Percentiles rank a stretch among this genome's conserved stretches.
These are phyloP conservation scores for Stegostoma tigrinum DNA, from an alignment of 2,113 vertebrate genomes.

Conservation along the genomic window DNA sequence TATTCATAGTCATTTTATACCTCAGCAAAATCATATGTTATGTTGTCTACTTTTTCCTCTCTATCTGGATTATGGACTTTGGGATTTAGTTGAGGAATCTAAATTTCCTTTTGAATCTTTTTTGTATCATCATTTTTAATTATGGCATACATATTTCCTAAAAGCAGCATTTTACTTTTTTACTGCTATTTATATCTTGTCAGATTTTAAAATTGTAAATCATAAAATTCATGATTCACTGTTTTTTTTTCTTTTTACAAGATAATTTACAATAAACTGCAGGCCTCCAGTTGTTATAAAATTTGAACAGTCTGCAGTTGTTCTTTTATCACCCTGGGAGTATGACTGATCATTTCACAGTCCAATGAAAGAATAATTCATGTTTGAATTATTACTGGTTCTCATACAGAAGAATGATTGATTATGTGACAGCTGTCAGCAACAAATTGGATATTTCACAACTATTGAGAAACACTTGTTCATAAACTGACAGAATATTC, in stretches of 20 bases:
- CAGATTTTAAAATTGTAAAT: neutral
- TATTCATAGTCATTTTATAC: neutral
- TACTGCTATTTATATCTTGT: neutral
- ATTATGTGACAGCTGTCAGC: neutral
- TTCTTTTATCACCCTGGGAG: neutral
- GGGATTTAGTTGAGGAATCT: neutral
- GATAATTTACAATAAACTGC: neutral
- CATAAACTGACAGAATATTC: neutral
- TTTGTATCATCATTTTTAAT: neutral
- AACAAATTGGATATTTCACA: neutral
- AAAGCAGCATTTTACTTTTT: neutral
- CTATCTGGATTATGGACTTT: neutral
- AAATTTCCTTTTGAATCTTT: neutral
- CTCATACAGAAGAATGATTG: neutral
- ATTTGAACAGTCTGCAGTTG: neutral
- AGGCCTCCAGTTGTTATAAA: neutral
- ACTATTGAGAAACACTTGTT: neutral
- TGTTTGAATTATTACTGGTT: neutral
- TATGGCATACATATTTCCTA: neutral
- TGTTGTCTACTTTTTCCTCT: neutral
- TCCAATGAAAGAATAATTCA: neutral
- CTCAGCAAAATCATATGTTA: neutral
- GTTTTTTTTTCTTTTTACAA: neutral
- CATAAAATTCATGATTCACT: neutral
- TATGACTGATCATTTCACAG: neutral